These are phyloP conservation scores for Thamnophis sirtalis DNA, from an alignment of 2,113 vertebrate genomes.

Conservation along the genomic window DNA sequence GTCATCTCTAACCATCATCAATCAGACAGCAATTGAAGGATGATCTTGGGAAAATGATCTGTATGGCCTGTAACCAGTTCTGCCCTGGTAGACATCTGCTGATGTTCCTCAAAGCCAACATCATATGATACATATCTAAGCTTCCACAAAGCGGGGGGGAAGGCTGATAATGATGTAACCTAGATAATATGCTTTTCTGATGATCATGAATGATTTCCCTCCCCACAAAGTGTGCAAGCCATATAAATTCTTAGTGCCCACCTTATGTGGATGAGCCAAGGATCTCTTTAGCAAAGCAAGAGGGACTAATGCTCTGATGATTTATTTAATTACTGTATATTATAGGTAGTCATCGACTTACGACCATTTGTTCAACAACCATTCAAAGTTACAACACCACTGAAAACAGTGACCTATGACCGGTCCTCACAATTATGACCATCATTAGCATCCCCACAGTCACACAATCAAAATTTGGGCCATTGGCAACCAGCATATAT, in stretches of 20 bases:
- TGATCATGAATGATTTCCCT: fast-evolving
- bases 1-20: neutral
- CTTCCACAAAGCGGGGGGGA: neutral
- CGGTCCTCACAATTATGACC: neutral
- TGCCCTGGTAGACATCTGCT: neutral
- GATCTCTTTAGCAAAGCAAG: neutral
- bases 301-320: neutral
- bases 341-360: neutral
- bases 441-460: neutral
- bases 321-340: neutral
- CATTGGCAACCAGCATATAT: neutral
- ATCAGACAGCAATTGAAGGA: neutral
- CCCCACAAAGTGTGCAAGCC: neutral
- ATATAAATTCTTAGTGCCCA: neutral
- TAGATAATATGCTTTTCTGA: neutral
- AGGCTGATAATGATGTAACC: neutral
- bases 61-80: neutral
- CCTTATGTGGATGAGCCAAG: neutral
- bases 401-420: neutral
- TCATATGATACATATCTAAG: neutral
- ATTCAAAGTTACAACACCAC: neutral
- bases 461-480: neutral
- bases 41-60: neutral
- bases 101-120: neutral
- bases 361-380: neutral